phyloP scores from a whole-genome alignment of 2,113 vertebrate genomes.

The Astatoreochromis straeleni region DNA sequence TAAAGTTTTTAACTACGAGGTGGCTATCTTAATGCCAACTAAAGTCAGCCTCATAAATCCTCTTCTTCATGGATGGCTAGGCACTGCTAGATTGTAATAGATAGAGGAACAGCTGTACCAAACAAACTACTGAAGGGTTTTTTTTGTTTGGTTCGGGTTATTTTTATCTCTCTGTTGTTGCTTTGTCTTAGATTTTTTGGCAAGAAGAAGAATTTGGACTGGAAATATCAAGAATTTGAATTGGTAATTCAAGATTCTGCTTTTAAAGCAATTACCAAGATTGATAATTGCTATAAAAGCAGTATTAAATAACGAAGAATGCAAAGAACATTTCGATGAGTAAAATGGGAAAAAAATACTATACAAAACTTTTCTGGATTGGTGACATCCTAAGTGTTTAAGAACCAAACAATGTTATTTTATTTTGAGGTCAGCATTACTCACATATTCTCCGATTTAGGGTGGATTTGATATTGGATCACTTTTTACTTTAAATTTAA shows the following conservation, averaged over 20 bases:
- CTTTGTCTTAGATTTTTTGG: neutral
- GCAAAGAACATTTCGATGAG: neutral
- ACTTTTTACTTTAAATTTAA: neutral
- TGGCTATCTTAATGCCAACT: neutral
- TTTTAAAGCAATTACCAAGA: neutral
- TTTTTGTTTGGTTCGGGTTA: neutral
- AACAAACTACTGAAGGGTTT: accelerated
- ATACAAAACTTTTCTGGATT: neutral
- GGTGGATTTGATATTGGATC: neutral
- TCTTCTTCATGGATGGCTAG: neutral
- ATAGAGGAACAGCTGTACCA: neutral
- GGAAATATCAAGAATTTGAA: neutral
- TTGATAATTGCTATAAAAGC: accelerated
- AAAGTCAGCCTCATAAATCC: neutral
- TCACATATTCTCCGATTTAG: neutral
- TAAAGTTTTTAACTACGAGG: accelerated
- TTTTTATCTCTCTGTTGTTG: neutral
- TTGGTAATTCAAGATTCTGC: neutral
- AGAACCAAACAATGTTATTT: neutral
- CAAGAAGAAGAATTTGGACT: neutral
- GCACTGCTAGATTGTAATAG: neutral
- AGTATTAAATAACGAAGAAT: neutral
- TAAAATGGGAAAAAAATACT: neutral
- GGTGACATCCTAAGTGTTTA: neutral
- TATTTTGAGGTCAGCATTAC: neutral